A percentile compares a stretch with the other conserved stretches of the same genome.
phyloP scores from a whole-genome alignment of 2,888 invertebrate species.

The Lycia hirtaria region DNA sequence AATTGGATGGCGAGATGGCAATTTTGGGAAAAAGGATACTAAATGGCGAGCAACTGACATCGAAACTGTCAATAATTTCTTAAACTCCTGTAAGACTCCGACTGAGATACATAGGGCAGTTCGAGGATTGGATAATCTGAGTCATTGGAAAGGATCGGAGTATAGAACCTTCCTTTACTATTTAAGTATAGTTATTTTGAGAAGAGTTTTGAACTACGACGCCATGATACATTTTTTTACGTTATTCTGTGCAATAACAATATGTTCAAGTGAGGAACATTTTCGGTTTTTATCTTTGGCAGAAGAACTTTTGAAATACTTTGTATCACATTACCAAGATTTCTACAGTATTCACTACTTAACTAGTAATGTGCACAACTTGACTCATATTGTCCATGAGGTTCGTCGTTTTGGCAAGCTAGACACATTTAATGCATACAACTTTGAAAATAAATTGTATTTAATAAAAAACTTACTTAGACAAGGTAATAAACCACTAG shows the following conservation, averaged over 20 bases:
- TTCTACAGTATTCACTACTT: not conserved
- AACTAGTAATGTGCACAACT: not conserved
- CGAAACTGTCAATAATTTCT: not conserved
- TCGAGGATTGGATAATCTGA: not conserved
- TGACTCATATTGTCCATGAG: not conserved
- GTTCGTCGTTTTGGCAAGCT: not conserved
- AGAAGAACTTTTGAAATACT: not conserved
- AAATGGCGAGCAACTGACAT: not conserved
- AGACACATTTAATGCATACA: conserved; percentile 25
- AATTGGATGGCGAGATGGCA: not conserved
- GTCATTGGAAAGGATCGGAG: not conserved
- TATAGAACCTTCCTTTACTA: not conserved
- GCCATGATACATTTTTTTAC: not conserved
- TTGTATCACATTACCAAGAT: not conserved
- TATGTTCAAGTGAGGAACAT: not conserved
- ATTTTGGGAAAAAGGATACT: not conserved
- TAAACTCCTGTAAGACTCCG: not conserved
- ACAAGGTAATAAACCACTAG: conserved; percentile 24
- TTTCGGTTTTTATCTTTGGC: not conserved
- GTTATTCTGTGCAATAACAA: not conserved
- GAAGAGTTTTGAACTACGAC: not conserved
- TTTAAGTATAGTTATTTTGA: not conserved
- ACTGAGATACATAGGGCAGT: not conserved
- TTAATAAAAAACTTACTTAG: conserved; percentile 25
- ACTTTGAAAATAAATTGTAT: conserved; percentile 29